Percentiles rank a stretch among this genome's conserved stretches.
Conservation (phyloP, 1,140 invertebrate genomes). For the Scaptomyza montana region DNA sequence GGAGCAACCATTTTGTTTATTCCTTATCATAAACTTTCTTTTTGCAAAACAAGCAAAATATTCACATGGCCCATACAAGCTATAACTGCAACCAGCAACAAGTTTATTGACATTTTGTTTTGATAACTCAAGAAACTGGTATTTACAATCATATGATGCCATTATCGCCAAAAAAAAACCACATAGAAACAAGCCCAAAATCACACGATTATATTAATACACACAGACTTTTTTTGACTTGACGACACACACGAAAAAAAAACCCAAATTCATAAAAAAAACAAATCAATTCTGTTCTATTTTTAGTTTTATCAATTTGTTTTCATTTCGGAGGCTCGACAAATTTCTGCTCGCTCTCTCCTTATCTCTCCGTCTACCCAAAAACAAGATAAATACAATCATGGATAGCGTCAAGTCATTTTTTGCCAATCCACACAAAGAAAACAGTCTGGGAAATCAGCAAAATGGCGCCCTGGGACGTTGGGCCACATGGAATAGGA, state of each 20-base stretch:
- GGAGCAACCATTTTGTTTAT: neutral
- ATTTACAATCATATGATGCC: conserved; percentile 35
- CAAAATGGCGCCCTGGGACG: conserved; percentile 50
- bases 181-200: conserved; percentile 34
- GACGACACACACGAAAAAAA: neutral
- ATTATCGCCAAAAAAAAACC: conserved; percentile 26
- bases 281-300: conserved; percentile 65
- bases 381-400: conserved; percentile 27
- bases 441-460: conserved; percentile 55
- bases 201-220: conserved; percentile 10
- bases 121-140: conserved; percentile 13
- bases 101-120: conserved; percentile 27
- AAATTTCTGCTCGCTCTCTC: conserved; percentile 11
- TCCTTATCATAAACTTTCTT: conserved; percentile 1
- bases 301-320: conserved; percentile 77
- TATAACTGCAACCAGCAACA: neutral
- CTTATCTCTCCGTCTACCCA: neutral
- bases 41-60: neutral
- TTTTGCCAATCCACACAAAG: conserved; percentile 67
- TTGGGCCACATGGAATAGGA: conserved; percentile 61
- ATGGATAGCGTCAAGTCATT: conserved; percentile 79
- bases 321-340: conserved; percentile 70
- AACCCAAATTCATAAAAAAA: conserved; percentile 57
- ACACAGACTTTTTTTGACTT: conserved; percentile 30
- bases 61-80: neutral